These are phyloP conservation scores for Leptopterna dolabrata DNA, from an alignment of 2,888 invertebrate genomes.

Conservation along the genomic window DNA sequence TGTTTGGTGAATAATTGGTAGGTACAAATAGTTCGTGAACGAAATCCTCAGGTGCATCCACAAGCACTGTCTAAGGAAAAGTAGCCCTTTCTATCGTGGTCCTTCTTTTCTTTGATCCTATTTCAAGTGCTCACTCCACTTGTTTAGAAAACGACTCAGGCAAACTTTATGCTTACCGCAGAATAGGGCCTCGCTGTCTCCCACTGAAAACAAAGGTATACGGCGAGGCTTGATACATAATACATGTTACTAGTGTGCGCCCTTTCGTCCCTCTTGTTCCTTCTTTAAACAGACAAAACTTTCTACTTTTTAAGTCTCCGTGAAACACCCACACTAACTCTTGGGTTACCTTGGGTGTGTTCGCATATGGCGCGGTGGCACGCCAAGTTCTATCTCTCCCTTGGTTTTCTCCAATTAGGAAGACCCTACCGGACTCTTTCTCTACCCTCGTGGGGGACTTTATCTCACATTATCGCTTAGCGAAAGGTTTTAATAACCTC, in stretches of 20 bases:
- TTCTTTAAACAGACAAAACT: constrained; percentile 18
- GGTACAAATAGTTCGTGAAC: not conserved
- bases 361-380: constrained; percentile 15
- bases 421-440: not conserved
- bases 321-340: constrained; percentile 12
- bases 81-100: constrained; percentile 15
- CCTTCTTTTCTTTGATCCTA: not conserved
- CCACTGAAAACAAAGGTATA: not conserved
- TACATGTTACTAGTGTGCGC: constrained; percentile 18
- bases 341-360: not conserved
- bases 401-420: constrained; percentile 29
- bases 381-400: not conserved
- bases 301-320: constrained; percentile 5
- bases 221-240: constrained; percentile 4
- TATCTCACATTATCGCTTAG: constrained; percentile 3
- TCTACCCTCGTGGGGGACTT: not conserved
- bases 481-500: constrained; percentile 6
- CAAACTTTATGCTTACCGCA: constrained; percentile 8
- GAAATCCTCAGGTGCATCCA: not conserved
- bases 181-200: not conserved
- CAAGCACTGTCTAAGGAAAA: not conserved
- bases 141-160: constrained; percentile 10
- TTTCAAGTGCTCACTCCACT: constrained; percentile 21
- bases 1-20: no score
- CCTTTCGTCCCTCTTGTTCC: constrained; percentile 8